Evolutionary conservation across 2,888 invertebrate genomes (phyloP).

Genomic region (Lycaena phlaeas): DNA sequence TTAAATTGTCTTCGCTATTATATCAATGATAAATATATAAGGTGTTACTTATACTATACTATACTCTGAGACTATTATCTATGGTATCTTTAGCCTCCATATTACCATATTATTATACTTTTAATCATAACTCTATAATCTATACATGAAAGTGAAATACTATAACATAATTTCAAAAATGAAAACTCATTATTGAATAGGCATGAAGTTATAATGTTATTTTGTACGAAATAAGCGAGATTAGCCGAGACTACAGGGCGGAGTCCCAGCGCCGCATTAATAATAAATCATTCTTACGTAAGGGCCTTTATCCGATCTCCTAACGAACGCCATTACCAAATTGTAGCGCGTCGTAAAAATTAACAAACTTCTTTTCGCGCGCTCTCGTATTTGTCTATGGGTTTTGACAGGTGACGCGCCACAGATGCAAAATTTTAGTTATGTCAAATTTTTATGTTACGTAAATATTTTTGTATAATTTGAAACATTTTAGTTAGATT

Average conservation of each 20-base stretch:
- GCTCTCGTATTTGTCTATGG: neutral
- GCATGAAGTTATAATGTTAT: neutral
- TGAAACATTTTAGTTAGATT: no score
- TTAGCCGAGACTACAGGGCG: constrained; percentile 17
- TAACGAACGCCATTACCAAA: constrained; percentile 1
- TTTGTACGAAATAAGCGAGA: constrained; percentile 6
- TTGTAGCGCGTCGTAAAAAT: constrained; percentile 8
- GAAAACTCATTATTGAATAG: neutral
- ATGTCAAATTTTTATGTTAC: no score
- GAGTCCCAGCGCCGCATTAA: constrained; percentile 19
- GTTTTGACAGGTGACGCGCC: neutral
- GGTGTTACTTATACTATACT: no score
- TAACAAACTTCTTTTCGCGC: constrained; percentile 5
- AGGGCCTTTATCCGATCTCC: neutral
- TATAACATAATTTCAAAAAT: no score
- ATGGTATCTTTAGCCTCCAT: no score
- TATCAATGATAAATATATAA: no score
- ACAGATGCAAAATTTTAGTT: neutral
- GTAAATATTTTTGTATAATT: no score
- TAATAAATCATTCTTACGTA: constrained; percentile 18
- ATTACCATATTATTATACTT: no score
- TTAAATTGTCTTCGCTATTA: no score
- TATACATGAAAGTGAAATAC: no score
- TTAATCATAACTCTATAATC: no score
- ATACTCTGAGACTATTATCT: no score